phyloP scores from a whole-genome alignment of 2,888 invertebrate species.

The Drosophila buzzatii region DNA sequence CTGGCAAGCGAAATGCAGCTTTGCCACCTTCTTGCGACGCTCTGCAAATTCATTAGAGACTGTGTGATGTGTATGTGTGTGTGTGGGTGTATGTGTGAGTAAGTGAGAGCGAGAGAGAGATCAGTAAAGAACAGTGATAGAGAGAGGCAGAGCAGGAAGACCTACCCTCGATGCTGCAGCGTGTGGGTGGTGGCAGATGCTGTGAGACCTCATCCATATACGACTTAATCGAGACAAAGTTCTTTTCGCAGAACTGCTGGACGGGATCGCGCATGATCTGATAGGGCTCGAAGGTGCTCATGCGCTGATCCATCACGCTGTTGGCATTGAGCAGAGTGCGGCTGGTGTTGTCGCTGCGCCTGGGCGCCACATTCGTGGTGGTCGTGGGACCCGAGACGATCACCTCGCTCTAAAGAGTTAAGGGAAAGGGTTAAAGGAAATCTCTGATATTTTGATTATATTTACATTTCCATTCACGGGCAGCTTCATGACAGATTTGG shows the following conservation, averaged over 20 bases:
- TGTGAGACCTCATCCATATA: slow-evolving; percentile 95
- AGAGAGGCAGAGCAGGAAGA: slow-evolving; percentile 10
- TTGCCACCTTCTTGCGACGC: slow-evolving; percentile 93
- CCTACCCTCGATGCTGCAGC: slow-evolving; percentile 96
- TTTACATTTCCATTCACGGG: slow-evolving; percentile 83
- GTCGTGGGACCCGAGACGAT: slow-evolving; percentile 88
- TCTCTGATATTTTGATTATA: background rate
- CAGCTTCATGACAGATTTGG: slow-evolving; percentile 85
- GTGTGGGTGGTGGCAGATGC: slow-evolving; percentile 94
- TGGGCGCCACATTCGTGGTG: slow-evolving; percentile 88
- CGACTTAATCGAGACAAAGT: slow-evolving; percentile 94
- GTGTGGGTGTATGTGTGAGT: slow-evolving; percentile 15
- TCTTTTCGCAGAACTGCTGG: slow-evolving; percentile 98
- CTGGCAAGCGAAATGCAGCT: slow-evolving; percentile 95
- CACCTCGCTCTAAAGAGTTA: slow-evolving; percentile 82
- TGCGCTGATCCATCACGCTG: slow-evolving; percentile 87
- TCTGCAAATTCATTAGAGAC: slow-evolving; percentile 87
- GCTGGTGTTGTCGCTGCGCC: slow-evolving; percentile 91
- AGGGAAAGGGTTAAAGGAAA: slow-evolving; percentile 15
- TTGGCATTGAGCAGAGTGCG: slow-evolving; percentile 90
- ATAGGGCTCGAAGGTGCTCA: slow-evolving; percentile 93
- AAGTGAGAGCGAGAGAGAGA: slow-evolving; percentile 1
- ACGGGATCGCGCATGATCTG: slow-evolving; percentile 95
- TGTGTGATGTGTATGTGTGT: slow-evolving; percentile 63
- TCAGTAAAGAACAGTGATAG: slow-evolving; percentile 21